A percentile compares a stretch with the other conserved stretches of the same genome.
These are phyloP conservation scores for Pelobates fuscus DNA, from an alignment of 2,113 vertebrate species.

Conservation along the genomic window DNA sequence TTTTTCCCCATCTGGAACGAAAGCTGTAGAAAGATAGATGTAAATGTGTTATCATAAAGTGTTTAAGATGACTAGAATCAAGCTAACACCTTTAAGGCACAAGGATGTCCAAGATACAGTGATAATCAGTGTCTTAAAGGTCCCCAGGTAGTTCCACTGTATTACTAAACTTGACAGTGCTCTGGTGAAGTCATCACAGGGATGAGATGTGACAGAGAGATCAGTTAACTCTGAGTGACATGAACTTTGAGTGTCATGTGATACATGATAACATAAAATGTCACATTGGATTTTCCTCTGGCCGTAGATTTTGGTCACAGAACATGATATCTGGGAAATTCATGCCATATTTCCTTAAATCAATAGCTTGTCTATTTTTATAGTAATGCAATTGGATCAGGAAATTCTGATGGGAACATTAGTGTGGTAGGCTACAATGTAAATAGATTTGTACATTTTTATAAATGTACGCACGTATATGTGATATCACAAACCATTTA, in stretches of 20 bases:
- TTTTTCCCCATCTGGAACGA: no score
- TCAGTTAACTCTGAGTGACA: slow-evolving; percentile 29
- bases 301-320: neutral
- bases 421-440: no score
- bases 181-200: slow-evolving; percentile 8
- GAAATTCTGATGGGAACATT: neutral
- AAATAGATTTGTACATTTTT: no score
- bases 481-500: no score
- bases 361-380: neutral
- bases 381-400: neutral
- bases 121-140: neutral
- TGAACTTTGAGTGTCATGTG: slow-evolving; percentile 25
- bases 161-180: slow-evolving; percentile 3
- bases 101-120: neutral
- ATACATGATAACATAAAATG: slow-evolving; percentile 15
- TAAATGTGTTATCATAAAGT: no score
- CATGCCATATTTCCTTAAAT: neutral
- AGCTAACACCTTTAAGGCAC: neutral
- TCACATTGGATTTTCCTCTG: slow-evolving; percentile 11
- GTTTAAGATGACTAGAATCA: neutral
- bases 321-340: slow-evolving; percentile 3
- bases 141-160: neutral
- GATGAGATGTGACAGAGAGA: slow-evolving; percentile 28
- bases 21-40: no score
- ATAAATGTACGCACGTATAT: no score